Evolutionary conservation across 2,113 vertebrate species (phyloP).

Genomic region (Nipponia nippon): DNA sequence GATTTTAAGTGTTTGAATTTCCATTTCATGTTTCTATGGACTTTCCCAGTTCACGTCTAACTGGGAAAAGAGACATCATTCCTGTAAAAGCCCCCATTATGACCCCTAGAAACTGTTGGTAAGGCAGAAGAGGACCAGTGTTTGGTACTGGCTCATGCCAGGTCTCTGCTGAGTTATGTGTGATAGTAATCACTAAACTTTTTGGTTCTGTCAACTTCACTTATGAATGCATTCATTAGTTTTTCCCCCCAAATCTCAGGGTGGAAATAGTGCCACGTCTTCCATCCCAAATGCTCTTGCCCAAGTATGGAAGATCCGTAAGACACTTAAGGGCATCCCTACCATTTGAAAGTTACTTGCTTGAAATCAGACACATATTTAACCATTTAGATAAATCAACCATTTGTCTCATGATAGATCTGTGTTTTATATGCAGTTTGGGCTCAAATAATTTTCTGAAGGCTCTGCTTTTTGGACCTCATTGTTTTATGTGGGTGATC

Average conservation of each 20-base stretch:
- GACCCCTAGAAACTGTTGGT: not conserved
- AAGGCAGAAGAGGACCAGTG: not conserved
- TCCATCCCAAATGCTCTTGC: not conserved
- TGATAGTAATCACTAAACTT: not conserved
- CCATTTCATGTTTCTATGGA: not conserved
- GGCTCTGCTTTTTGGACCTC: not conserved
- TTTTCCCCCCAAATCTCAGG: not conserved
- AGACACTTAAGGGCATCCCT: not conserved
- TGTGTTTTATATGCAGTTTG: not conserved
- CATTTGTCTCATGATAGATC: not conserved
- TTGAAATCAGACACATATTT: not conserved
- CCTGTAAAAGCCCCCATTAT: not conserved
- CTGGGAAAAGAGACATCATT: not conserved
- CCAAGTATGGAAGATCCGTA: accelerated
- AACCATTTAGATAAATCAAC: not conserved
- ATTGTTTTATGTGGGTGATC: not conserved
- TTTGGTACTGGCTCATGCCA: not conserved
- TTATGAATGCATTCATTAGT: not conserved
- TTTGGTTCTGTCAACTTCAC: not conserved
- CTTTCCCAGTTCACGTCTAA: not conserved
- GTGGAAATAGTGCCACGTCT: not conserved
- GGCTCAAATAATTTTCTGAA: not conserved
- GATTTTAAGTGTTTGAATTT: not conserved
- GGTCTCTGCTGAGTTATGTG: not conserved
- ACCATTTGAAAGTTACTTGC: not conserved